Percentiles rank a stretch among this genome's conserved stretches.
These are phyloP conservation scores for Ahaetulla prasina DNA, from an alignment of 2,113 vertebrate species.

Conservation along the genomic window DNA sequence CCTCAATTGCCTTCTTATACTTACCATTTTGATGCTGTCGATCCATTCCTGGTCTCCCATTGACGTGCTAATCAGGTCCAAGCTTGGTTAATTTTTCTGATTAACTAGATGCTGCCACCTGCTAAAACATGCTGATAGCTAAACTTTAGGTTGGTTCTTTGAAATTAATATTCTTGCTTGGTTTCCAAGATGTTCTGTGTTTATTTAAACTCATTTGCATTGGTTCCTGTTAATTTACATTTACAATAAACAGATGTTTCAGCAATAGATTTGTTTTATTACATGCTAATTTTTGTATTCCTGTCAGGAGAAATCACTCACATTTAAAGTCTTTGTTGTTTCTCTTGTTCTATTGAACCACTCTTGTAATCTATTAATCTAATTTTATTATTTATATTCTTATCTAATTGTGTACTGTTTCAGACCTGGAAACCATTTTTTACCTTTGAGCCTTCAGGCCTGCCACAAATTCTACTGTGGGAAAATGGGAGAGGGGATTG, in stretches of 20 bases:
- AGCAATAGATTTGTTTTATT: slow-evolving; percentile 1
- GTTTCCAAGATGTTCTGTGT: not conserved
- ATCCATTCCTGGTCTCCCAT: not conserved
- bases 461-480: too few species aligned
- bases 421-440: too few species aligned
- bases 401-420: not conserved
- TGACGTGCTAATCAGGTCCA: not conserved
- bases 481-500: too few species aligned
- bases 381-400: not conserved
- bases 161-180: not conserved
- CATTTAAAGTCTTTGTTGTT: not conserved
- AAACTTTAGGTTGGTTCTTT: not conserved
- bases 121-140: not conserved
- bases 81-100: not conserved
- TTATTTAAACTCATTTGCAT: not conserved
- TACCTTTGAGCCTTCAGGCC: too few species aligned
- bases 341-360: not conserved
- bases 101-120: not conserved
- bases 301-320: not conserved
- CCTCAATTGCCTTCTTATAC: not conserved
- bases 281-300: not conserved
- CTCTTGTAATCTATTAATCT: not conserved
- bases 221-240: slow-evolving; percentile 9
- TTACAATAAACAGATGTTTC: slow-evolving; percentile 5
- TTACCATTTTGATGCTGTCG: not conserved